A percentile compares a stretch with the other conserved stretches of the same genome.
Conservation (phyloP, 2,113 vertebrate genomes). For the Columba janthina region DNA sequence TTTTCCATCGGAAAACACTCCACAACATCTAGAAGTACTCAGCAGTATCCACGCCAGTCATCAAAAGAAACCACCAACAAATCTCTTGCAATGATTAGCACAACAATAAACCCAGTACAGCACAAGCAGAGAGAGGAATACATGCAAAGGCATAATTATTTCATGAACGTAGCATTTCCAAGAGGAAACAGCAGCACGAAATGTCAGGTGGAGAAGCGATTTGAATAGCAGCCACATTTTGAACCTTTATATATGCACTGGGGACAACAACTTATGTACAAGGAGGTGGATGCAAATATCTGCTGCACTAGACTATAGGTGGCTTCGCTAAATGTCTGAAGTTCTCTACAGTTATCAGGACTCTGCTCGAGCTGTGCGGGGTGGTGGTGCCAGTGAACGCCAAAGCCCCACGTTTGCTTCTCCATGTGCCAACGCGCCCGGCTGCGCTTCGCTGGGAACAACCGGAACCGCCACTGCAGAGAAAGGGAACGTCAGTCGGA, state of each 20-base stretch:
- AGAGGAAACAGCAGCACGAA: neutral
- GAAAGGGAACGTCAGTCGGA: neutral
- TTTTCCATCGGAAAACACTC: neutral
- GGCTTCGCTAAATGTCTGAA: neutral
- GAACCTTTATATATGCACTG: neutral
- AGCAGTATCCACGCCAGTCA: neutral
- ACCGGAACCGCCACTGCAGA: neutral
- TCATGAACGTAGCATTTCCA: neutral
- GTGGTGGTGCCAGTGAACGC: neutral
- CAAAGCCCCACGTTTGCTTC: neutral
- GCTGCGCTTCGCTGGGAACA: neutral
- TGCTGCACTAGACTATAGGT: neutral
- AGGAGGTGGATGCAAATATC: neutral
- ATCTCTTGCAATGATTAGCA: neutral
- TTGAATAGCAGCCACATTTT: neutral
- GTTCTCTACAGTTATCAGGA: neutral
- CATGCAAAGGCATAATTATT: neutral
- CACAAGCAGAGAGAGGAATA: neutral
- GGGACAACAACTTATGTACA: neutral
- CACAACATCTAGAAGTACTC: neutral
- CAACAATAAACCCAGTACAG: constrained; percentile 10
- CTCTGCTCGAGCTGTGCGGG: neutral
- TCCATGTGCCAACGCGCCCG: neutral
- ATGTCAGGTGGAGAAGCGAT: neutral
- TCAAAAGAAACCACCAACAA: constrained; percentile 42